Evolutionary conservation across 2,888 invertebrate genomes (phyloP).

Genomic region (Cephonodes hylas): DNA sequence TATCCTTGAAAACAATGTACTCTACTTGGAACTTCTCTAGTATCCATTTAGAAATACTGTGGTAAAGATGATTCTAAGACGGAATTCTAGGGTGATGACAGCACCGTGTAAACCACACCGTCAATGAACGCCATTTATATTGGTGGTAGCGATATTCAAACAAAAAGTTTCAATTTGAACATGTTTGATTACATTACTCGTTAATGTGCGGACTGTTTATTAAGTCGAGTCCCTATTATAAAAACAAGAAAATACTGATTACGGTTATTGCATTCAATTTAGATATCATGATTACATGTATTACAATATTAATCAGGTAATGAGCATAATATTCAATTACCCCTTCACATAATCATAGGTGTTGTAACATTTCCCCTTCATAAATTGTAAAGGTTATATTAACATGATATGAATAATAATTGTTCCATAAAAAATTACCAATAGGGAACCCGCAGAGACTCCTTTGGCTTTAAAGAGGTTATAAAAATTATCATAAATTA

Average conservation of each 20-base stretch:
- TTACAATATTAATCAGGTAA: background rate
- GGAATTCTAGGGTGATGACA: no score
- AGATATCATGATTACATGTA: background rate
- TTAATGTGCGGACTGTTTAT: background rate
- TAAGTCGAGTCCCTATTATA: background rate
- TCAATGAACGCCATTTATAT: no score
- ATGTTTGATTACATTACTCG: background rate
- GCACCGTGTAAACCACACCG: no score
- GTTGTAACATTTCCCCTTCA: background rate
- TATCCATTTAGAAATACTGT: no score
- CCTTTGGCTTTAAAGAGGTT: no score
- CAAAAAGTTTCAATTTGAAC: background rate
- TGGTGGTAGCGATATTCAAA: background rate
- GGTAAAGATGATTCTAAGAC: no score
- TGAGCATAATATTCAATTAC: background rate
- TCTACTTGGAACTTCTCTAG: no score
- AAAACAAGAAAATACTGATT: slow-evolving; percentile 3
- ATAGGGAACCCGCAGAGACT: no score
- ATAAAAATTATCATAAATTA: no score
- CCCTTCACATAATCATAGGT: background rate
- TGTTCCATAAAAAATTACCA: no score
- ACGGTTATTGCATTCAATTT: background rate
- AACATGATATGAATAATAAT: no score
- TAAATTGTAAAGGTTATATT: background rate
- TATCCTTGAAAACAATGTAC: no score